Evolutionary conservation across 2,797 vertebrate species (phyloP).

Genomic region (Silurus aristotelis): DNA sequence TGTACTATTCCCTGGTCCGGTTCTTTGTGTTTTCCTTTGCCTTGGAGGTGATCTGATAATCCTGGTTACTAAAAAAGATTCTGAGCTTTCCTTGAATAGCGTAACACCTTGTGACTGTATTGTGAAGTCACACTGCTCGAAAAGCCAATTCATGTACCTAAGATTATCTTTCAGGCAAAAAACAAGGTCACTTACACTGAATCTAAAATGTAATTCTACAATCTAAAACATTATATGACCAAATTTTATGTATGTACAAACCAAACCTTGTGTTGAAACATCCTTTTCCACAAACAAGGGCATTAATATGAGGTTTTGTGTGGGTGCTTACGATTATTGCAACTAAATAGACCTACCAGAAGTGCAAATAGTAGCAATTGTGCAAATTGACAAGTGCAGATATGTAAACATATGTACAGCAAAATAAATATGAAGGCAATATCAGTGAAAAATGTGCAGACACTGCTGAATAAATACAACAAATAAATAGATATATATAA

Average conservation of each 20-base stretch:
- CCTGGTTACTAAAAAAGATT: not conserved
- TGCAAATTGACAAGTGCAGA: too few relatives aligned
- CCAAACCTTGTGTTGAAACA: not conserved
- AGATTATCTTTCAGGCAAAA: not conserved
- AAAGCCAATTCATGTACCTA: not conserved
- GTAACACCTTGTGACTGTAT: not conserved
- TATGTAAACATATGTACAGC: too few relatives aligned
- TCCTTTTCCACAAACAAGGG: not conserved
- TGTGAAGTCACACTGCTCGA: not conserved
- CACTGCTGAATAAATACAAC: too few relatives aligned
- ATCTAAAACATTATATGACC: not conserved
- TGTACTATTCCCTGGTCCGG: not conserved
- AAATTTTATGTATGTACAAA: not conserved
- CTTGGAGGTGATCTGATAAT: slow-evolving; percentile 3
- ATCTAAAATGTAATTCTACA: not conserved
- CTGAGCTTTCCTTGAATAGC: not conserved
- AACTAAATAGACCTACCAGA: too few relatives aligned
- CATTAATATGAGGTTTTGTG: not conserved
- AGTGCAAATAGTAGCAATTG: too few relatives aligned
- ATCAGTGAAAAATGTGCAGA: too few relatives aligned
- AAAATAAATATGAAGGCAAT: too few relatives aligned
- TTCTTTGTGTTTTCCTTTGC: not conserved
- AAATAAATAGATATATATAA: too few relatives aligned
- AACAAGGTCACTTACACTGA: too few relatives aligned
- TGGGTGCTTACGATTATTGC: too few relatives aligned